Conservation (phyloP, 2,888 invertebrate genomes). For the Cynaeus angustus region DNA sequence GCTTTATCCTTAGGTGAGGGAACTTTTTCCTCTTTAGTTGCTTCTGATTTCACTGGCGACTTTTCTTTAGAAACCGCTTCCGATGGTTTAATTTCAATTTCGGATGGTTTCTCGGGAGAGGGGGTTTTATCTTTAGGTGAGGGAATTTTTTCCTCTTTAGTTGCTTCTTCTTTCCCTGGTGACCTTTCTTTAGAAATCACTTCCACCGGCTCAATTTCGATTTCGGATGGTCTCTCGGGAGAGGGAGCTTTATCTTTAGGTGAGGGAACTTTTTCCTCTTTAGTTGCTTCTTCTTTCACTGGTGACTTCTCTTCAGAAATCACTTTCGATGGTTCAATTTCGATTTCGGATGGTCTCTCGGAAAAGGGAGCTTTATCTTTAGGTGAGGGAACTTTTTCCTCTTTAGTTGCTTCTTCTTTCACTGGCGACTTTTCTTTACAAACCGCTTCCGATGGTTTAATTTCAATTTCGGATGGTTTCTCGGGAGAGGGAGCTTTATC, state of each 20-base stretch:
- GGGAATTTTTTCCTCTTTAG: constrained; percentile 28
- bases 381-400: background rate
- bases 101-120: constrained; percentile 10
- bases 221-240: constrained; percentile 9
- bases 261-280: background rate
- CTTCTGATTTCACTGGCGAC: constrained; percentile 17
- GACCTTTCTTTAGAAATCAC: constrained; percentile 9
- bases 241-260: constrained; percentile 16
- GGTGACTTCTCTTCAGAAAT: background rate
- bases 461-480: constrained; percentile 9
- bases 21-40: constrained; percentile 5
- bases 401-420: background rate
- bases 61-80: constrained; percentile 3
- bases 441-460: background rate
- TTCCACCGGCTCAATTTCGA: background rate
- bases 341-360: constrained; percentile 11
- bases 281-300: background rate
- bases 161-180: constrained; percentile 14
- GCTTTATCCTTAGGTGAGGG: constrained; percentile 16
- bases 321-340: background rate
- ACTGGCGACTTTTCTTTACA: constrained; percentile 4
- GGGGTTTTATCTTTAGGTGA: constrained; percentile 20
- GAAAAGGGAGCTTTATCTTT: constrained; percentile 11
- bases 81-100: background rate
- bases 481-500: constrained; percentile 2